Percentiles rank a stretch among this genome's conserved stretches.
phyloP scores from a whole-genome alignment of 2,888 invertebrate genomes.

The Allophyes oxyacanthae region DNA sequence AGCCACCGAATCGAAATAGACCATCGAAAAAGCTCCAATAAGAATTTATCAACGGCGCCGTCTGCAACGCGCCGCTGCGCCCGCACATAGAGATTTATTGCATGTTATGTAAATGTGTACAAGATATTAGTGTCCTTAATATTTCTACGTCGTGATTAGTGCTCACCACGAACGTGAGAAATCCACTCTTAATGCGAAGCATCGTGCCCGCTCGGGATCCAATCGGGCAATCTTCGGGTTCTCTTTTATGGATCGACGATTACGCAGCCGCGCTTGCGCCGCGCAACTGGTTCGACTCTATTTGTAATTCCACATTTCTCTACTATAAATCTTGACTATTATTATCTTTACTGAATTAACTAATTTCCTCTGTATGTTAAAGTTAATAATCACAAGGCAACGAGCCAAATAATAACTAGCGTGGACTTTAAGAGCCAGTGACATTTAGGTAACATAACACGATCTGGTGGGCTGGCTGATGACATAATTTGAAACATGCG shows the following conservation, averaged over 20 bases:
- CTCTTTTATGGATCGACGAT: constrained; percentile 72
- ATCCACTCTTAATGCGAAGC: constrained; percentile 71
- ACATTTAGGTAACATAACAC: constrained; percentile 79
- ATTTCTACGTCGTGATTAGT: constrained; percentile 85
- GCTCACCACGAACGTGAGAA: constrained; percentile 77
- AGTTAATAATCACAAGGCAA: constrained; percentile 78
- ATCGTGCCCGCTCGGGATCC: constrained; percentile 69
- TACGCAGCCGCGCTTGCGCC: constrained; percentile 54
- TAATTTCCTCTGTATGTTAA: constrained; percentile 65
- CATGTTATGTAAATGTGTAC: constrained; percentile 87
- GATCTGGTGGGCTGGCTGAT: constrained; percentile 74
- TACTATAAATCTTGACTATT: constrained; percentile 50
- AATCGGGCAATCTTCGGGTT: constrained; percentile 75
- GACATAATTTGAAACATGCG: constrained; percentile 82
- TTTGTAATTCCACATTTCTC: constrained; percentile 51
- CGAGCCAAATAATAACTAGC: constrained; percentile 82
- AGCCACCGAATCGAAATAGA: constrained; percentile 73
- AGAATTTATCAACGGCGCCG: constrained; percentile 84
- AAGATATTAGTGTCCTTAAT: constrained; percentile 87
- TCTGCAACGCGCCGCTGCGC: constrained; percentile 68
- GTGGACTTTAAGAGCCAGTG: constrained; percentile 70
- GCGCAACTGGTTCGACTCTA: constrained; percentile 53
- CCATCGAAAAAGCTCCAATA: constrained; percentile 76
- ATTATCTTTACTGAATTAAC: constrained; percentile 56
- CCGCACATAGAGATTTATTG: constrained; percentile 79